Evolutionary conservation across 2,113 vertebrate species (phyloP).

Genomic region (human): GRCh38 chr7:116646001-116646500

Average conservation of each 20-base stretch:
- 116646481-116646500: neutral
- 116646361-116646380: neutral
- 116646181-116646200: conserved; percentile 63
- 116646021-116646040: conserved; percentile 55
- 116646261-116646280: conserved; percentile 70
- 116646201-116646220: conserved; percentile 70
- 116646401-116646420: neutral
- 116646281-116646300: conserved; percentile 69
- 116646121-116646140: conserved; percentile 9
- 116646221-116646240: conserved; percentile 77
- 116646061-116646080: conserved; percentile 16
- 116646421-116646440: neutral
- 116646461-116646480: neutral
- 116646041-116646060: conserved; percentile 28
- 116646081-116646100: neutral
- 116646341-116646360: neutral
- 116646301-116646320: neutral
- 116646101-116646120: neutral
- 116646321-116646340: neutral
- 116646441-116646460: neutral
- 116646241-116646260: conserved; percentile 70
- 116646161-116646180: conserved; percentile 73
- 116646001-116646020: conserved; percentile 29
- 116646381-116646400: neutral
- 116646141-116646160: conserved; percentile 69